phyloP scores from a whole-genome alignment of 2,888 invertebrate species.

The Sympetrum striolatum region DNA sequence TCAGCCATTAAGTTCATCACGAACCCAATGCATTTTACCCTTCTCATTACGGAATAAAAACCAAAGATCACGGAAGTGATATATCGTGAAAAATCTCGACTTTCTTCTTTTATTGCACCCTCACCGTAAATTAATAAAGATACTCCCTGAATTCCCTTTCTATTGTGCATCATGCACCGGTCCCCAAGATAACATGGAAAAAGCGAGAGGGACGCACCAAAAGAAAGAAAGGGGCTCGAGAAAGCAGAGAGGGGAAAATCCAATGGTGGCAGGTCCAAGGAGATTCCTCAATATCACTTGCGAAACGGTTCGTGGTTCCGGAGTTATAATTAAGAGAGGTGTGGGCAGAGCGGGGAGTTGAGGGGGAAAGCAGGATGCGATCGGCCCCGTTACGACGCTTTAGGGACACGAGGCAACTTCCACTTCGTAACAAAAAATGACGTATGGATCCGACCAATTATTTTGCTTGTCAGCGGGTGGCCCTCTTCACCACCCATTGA shows the following conservation, averaged over 20 bases:
- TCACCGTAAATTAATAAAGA: background rate
- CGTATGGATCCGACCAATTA: background rate
- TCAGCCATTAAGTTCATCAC: no score
- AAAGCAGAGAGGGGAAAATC: background rate
- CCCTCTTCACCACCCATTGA: background rate
- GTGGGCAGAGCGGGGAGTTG: background rate
- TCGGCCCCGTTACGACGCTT: background rate
- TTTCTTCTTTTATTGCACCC: background rate
- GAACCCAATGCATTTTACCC: no score
- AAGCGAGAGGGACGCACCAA: background rate
- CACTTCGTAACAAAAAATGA: background rate
- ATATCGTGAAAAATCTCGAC: background rate
- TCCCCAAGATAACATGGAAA: background rate
- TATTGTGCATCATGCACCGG: background rate
- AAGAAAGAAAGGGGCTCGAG: background rate
- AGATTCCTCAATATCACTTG: background rate
- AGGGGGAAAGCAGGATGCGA: background rate
- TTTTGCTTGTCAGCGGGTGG: background rate
- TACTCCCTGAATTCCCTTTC: background rate
- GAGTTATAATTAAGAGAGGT: background rate
- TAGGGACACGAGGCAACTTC: background rate
- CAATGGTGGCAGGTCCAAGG: background rate
- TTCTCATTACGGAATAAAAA: no score
- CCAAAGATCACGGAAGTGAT: no score
- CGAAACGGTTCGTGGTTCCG: slow-evolving; percentile 12